A percentile compares a stretch with the other conserved stretches of the same genome.
phyloP scores from a whole-genome alignment of 2,888 invertebrate genomes.

The Spodoptera exigua region DNA sequence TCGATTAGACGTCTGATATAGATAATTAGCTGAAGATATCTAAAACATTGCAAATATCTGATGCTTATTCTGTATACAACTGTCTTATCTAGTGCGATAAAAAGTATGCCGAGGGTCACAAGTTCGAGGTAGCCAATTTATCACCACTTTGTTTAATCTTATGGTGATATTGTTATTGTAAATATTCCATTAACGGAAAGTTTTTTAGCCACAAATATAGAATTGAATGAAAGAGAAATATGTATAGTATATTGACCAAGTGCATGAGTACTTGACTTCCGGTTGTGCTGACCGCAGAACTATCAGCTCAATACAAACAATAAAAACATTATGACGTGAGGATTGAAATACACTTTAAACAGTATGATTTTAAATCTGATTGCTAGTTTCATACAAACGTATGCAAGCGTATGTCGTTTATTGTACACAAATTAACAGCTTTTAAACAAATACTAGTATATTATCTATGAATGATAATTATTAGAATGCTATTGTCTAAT shows the following conservation, averaged over 20 bases:
- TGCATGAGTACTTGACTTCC: too few relatives aligned
- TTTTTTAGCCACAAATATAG: background rate
- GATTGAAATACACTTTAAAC: background rate
- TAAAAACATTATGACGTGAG: background rate
- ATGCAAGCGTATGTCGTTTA: too few relatives aligned
- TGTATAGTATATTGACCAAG: too few relatives aligned
- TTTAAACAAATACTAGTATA: too few relatives aligned
- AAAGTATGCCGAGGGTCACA: constrained; percentile 28
- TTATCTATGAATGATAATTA: too few relatives aligned
- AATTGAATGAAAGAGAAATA: background rate
- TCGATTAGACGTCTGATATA: constrained; percentile 12
- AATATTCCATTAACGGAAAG: constrained; percentile 10
- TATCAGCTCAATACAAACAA: background rate
- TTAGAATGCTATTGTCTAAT: background rate
- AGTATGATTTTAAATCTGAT: background rate
- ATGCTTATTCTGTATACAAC: constrained; percentile 20
- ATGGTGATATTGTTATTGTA: constrained; percentile 15
- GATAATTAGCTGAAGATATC: constrained; percentile 13
- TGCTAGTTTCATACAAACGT: too few relatives aligned
- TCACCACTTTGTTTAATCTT: constrained; percentile 16
- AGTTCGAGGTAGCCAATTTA: constrained; percentile 39
- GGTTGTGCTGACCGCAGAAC: too few relatives aligned
- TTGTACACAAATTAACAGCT: too few relatives aligned
- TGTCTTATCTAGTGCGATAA: constrained; percentile 35
- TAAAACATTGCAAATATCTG: constrained; percentile 11